phyloP scores from a whole-genome alignment of 1,140 invertebrate species.

The Mactra quadrangularis region DNA sequence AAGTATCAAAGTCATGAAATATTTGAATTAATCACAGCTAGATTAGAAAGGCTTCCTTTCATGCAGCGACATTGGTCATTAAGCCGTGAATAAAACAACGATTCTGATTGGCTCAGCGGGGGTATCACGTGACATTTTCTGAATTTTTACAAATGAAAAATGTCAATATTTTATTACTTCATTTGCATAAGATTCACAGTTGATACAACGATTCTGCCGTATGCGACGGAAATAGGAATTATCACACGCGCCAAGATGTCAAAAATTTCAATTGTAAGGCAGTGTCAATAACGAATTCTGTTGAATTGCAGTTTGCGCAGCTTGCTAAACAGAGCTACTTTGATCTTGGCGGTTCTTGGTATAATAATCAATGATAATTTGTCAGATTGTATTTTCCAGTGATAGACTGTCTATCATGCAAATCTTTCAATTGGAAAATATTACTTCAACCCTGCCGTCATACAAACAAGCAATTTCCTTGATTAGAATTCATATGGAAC shows the following conservation, averaged over 20 bases:
- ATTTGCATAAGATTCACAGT: conserved; percentile 25
- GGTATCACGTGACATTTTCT: neutral
- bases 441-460: conserved; percentile 22
- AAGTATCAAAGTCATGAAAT: no score
- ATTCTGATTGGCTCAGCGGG: no score
- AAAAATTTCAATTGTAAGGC: conserved; percentile 33
- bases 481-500: conserved; percentile 14
- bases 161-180: neutral
- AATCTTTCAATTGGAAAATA: conserved; percentile 32
- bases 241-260: conserved; percentile 23
- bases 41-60: no score
- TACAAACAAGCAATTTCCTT: conserved; percentile 38
- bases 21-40: no score
- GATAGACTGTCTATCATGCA: conserved; percentile 32
- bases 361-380: conserved; percentile 51
- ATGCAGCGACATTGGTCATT: no score
- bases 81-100: no score
- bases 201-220: neutral
- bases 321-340: no score
- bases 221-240: conserved; percentile 16
- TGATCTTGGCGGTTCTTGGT: neutral
- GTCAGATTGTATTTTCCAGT: conserved; percentile 32
- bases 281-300: conserved; percentile 35
- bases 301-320: conserved; percentile 1
- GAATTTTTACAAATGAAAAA: conserved; percentile 24